Percentiles rank a stretch among this genome's conserved stretches.
Conservation (phyloP, 2,888 invertebrate genomes). For the Keiferia lycopersicella region DNA sequence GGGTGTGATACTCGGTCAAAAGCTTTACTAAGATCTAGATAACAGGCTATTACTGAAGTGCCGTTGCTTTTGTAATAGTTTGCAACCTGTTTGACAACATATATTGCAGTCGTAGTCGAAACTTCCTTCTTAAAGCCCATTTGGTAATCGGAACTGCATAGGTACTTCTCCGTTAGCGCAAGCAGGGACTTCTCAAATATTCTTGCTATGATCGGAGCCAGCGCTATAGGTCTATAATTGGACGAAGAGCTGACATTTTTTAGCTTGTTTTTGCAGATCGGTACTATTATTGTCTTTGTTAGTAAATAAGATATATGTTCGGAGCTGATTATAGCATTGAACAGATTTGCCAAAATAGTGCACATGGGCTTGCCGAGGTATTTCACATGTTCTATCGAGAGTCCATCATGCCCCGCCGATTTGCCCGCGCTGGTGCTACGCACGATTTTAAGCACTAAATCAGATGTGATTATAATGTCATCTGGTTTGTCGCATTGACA, state of each 20-base stretch:
- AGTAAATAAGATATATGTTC: background rate
- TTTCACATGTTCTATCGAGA: background rate
- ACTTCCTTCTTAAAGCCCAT: background rate
- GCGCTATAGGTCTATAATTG: conserved; percentile 1
- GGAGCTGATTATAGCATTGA: background rate
- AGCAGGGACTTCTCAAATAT: background rate
- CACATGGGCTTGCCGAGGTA: conserved; percentile 10
- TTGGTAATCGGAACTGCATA: background rate
- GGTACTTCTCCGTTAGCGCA: background rate
- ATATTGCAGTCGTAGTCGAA: background rate
- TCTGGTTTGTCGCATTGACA: too few species aligned
- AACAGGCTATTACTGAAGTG: background rate
- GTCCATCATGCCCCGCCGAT: background rate
- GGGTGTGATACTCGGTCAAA: background rate
- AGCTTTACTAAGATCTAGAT: conserved; percentile 3
- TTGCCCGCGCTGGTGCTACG: background rate
- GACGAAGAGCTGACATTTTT: background rate
- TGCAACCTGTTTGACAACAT: background rate
- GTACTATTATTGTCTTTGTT: background rate
- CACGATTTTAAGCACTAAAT: background rate
- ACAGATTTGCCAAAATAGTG: background rate
- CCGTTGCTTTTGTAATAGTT: background rate
- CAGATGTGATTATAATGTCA: background rate
- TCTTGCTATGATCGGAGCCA: background rate
- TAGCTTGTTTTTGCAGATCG: background rate